phyloP scores from a whole-genome alignment of 2,797 vertebrate genomes.

The Tympanoctomys barrerae region DNA sequence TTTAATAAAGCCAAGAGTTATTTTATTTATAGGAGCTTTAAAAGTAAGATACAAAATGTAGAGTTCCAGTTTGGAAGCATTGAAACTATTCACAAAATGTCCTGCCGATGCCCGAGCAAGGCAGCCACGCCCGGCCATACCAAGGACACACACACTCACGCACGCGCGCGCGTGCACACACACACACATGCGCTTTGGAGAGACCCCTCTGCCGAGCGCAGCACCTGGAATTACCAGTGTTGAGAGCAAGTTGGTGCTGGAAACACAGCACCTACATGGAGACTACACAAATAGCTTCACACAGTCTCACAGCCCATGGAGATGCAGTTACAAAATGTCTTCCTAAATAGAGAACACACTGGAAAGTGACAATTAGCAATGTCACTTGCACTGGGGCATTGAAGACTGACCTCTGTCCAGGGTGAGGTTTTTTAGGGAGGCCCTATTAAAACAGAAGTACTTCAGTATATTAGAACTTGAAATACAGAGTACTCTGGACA shows the following conservation, averaged over 20 bases:
- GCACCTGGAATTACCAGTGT: slow-evolving; percentile 88
- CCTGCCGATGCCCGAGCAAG: slow-evolving; percentile 87
- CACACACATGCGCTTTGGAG: slow-evolving; percentile 84
- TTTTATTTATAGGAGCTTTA: slow-evolving; percentile 92
- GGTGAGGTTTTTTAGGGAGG: slow-evolving; percentile 76
- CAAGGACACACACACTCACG: slow-evolving; percentile 67
- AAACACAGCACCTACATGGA: slow-evolving; percentile 88
- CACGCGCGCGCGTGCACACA: neutral
- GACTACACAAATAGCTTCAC: slow-evolving; percentile 80
- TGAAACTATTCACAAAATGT: slow-evolving; percentile 88
- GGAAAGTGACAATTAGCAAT: slow-evolving; percentile 80
- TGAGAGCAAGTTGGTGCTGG: slow-evolving; percentile 87
- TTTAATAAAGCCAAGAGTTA: slow-evolving; percentile 92
- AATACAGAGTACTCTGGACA: slow-evolving; percentile 73
- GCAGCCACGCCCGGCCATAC: slow-evolving; percentile 77
- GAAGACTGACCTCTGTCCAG: slow-evolving; percentile 68
- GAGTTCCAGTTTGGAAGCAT: slow-evolving; percentile 91
- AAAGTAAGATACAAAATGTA: slow-evolving; percentile 92
- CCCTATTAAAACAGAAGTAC: slow-evolving; percentile 76
- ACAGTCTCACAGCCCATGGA: slow-evolving; percentile 70
- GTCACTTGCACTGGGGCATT: slow-evolving; percentile 84
- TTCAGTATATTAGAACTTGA: slow-evolving; percentile 66
- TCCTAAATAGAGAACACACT: slow-evolving; percentile 80
- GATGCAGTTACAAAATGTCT: slow-evolving; percentile 83
- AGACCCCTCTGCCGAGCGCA: slow-evolving; percentile 88